Conservation (phyloP, 2,888 invertebrate genomes). For the Scaptodrosophila latifasciaeformis region DNA sequence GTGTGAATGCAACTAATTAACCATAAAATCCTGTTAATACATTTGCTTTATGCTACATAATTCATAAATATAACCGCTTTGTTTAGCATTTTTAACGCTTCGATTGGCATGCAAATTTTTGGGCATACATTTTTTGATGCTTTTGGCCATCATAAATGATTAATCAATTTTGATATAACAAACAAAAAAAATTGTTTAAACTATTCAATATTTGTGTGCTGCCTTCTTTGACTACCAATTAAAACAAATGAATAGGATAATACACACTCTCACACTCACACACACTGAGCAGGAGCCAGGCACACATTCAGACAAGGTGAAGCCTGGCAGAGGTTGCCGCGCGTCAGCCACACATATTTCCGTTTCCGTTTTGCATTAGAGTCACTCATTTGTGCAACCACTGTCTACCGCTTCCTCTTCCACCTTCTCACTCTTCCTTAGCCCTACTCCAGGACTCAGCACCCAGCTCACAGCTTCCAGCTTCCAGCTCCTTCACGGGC, state of each 20-base stretch:
- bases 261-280: background rate
- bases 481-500: too few species aligned
- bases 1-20: slow-evolving; percentile 40
- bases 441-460: too few species aligned
- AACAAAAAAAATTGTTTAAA: slow-evolving; percentile 17
- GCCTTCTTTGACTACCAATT: slow-evolving; percentile 21
- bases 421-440: too few species aligned
- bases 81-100: background rate
- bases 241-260: slow-evolving; percentile 11
- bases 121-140: slow-evolving; percentile 5
- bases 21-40: slow-evolving; percentile 49
- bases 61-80: background rate
- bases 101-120: slow-evolving; percentile 29
- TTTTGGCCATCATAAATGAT: slow-evolving; percentile 38
- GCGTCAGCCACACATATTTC: slow-evolving; percentile 54
- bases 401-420: too few species aligned
- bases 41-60: slow-evolving; percentile 5
- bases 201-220: too few species aligned
- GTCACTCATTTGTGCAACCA: too few species aligned
- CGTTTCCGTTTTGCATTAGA: slow-evolving; percentile 64
- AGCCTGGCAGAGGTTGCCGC: slow-evolving; percentile 18
- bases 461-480: too few species aligned
- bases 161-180: slow-evolving; percentile 22
- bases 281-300: too few species aligned
- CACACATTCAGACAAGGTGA: slow-evolving; percentile 11